A percentile compares a stretch with the other conserved stretches of the same genome.
phyloP scores from a whole-genome alignment of 2,797 vertebrate species.

The Aplochiton taeniatus region DNA sequence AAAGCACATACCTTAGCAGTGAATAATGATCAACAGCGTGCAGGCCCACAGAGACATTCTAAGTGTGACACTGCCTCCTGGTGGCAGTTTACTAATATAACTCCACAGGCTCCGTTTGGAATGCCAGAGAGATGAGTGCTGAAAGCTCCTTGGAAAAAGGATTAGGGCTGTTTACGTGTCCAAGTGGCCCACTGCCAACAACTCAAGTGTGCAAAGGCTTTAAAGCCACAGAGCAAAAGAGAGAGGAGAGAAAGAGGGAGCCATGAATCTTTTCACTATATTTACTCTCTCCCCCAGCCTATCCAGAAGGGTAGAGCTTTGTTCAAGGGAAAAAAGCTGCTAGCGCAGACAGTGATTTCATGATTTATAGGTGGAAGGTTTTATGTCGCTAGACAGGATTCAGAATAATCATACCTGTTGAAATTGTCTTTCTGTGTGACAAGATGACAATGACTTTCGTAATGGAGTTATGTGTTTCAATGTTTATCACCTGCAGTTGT shows the following conservation, averaged over 20 bases:
- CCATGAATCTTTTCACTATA: constrained; percentile 60
- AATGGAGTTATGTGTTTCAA: no score
- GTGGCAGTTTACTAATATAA: constrained; percentile 32
- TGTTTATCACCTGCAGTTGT: no score
- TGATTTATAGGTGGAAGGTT: background rate
- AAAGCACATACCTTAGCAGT: constrained; percentile 72
- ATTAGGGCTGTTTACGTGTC: constrained; percentile 79
- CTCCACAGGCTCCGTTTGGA: constrained; percentile 33
- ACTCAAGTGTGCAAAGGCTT: constrained; percentile 75
- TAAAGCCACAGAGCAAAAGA: constrained; percentile 71
- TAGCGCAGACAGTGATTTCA: constrained; percentile 8
- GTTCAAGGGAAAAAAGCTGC: constrained; percentile 36
- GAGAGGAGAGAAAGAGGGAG: constrained; percentile 24
- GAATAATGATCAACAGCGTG: constrained; percentile 71
- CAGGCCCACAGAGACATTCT: constrained; percentile 19
- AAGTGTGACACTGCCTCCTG: constrained; percentile 67
- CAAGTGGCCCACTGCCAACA: constrained; percentile 74
- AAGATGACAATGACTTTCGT: background rate
- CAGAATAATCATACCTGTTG: constrained; percentile 9
- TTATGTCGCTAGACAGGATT: constrained; percentile 18
- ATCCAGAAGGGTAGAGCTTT: constrained; percentile 59
- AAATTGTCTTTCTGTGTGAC: constrained; percentile 13
- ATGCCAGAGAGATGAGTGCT: constrained; percentile 74
- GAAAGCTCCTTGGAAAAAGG: constrained; percentile 83
- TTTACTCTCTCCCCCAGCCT: constrained; percentile 56